Conservation (phyloP, 2,888 invertebrate genomes). For the Chrysodeixis includens region DNA sequence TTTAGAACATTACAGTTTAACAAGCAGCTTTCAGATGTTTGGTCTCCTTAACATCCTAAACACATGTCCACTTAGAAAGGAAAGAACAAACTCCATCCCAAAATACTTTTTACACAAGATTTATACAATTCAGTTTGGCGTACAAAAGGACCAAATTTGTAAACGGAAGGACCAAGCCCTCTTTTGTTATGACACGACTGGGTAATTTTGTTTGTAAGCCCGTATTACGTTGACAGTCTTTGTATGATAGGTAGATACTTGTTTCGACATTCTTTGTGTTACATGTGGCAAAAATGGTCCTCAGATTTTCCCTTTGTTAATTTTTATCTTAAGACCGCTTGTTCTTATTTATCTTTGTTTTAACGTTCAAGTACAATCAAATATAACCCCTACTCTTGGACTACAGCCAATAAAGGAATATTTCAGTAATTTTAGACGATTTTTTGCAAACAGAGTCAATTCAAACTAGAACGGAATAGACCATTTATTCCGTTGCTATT, state of each 20-base stretch:
- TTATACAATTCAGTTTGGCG: conserved; percentile 26
- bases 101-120: conserved; percentile 13
- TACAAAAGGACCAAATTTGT: conserved; percentile 48
- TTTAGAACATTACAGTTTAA: too few species aligned
- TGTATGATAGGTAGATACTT: conserved; percentile 13
- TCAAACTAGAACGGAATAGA: too few species aligned
- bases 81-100: conserved; percentile 13
- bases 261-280: conserved; percentile 11
- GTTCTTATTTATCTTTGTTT: background rate
- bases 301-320: background rate
- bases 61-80: conserved; percentile 10
- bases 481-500: too few species aligned
- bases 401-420: too few species aligned
- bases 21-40: background rate
- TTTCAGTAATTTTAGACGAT: too few species aligned
- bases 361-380: background rate
- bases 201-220: conserved; percentile 45
- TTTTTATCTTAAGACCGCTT: background rate
- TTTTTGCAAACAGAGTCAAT: too few species aligned
- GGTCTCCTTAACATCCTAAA: background rate
- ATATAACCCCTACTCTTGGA: too few species aligned
- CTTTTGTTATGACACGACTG: conserved; percentile 42
- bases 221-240: conserved; percentile 21
- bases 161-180: conserved; percentile 33
- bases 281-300: background rate